Conservation (phyloP, 2,797 vertebrate species). For the Ficedula albicollis region DNA sequence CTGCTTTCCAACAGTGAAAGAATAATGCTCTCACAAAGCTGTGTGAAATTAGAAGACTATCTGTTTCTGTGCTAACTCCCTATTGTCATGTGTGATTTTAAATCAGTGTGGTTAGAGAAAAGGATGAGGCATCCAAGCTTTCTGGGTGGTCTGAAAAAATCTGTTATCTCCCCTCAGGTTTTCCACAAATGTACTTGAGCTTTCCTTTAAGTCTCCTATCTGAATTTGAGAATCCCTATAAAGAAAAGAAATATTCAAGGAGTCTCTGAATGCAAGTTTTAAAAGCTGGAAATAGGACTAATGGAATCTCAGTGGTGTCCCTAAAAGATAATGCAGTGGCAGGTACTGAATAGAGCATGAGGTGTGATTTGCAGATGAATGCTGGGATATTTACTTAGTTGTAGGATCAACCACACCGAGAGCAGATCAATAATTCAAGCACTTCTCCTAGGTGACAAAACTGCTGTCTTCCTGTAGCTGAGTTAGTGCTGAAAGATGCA, state of each 20-base stretch:
- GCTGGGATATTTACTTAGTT: not conserved
- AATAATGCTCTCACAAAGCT: not conserved
- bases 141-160: not conserved
- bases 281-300: not conserved
- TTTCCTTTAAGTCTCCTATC: not conserved
- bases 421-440: not conserved
- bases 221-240: not conserved
- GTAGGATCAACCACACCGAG: not conserved
- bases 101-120: not conserved
- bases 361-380: not conserved
- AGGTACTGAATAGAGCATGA: not conserved
- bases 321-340: not conserved
- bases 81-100: not conserved
- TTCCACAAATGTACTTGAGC: not conserved
- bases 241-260: not conserved
- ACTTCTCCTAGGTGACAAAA: not conserved
- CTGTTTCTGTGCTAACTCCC: not conserved
- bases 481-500: not conserved
- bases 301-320: not conserved
- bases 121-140: not conserved
- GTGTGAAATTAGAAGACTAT: not conserved
- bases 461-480: not conserved
- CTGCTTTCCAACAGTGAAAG: constrained; percentile 2
- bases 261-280: not conserved
- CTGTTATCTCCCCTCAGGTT: not conserved